Base-by-base conservation (phyloP, 2,888 invertebrate species). In the Ephialtes manifestator region DNA sequence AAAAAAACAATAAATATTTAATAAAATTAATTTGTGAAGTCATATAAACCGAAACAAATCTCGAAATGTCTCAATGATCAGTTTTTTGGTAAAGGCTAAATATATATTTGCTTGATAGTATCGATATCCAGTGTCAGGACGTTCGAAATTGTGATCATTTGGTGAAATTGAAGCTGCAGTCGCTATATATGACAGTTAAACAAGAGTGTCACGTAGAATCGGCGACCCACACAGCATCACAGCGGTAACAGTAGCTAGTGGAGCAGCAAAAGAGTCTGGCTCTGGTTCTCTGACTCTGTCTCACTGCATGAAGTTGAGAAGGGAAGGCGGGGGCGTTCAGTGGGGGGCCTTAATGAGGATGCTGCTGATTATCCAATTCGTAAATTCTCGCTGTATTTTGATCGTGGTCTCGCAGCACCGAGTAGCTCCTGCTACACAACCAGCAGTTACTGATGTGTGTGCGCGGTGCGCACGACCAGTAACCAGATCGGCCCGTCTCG, bases 291-390 rank as follows among this genome's bases (percentile, higher is more conserved):
- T 31, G 74, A 72, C 53, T 75, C 70, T 55, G 70, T 75, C 74
- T 48, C 60, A 58, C 28, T 13, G 28, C 24, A 31, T 31, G 24
- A 28, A 78, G 83, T 68, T 58, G 88, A 90, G 90, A 92, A 90
- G 91, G 91, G 92, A 92, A 92, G 92, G 92, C 92, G 93, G 92
- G 92, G 94, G 93, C 93, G 93, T 92, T 89, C 89, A 92, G 92
- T 91, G 92, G 92, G 91, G 94, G 94, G 92, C 94, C 92, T 93
- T 96, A 96, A 96, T 95, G 94, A 96, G 96, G 96, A 96, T 96
- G 96, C 95, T 94, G 94, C 95, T 94, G 94, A 96, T 96, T 96
- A 96, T 96, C 94, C 96, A 95, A 96, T 96, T 96, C 93, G 93
- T 94, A 92, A 93, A 94, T 94, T 94, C 93, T 93, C 94, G 94